Conservation (phyloP, 37 sponge, comb jelly and placozoan species). For the Trichoplax adhaerens region DNA sequence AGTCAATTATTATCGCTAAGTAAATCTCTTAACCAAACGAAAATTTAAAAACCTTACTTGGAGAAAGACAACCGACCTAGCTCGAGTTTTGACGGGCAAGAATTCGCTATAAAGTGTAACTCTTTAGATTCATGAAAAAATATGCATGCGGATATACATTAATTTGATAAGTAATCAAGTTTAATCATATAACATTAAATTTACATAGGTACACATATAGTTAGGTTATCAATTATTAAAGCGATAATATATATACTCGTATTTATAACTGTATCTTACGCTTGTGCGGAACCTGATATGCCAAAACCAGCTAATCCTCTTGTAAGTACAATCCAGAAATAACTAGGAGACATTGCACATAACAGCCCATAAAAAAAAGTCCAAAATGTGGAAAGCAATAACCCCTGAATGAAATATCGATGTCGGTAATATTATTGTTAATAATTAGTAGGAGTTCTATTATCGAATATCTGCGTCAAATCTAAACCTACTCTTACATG, state of each 20-base stretch:
- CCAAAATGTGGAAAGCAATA: slow-evolving; percentile 3
- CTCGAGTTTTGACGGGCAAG: slow-evolving; percentile 14
- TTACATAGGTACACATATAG: not conserved
- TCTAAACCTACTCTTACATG: no score
- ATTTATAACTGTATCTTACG: slow-evolving; percentile 1
- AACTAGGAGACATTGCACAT: slow-evolving; percentile 26
- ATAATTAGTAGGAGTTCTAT: no score
- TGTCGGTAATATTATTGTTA: no score
- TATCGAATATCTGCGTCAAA: no score
- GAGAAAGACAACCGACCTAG: not conserved
- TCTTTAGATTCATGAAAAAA: no score
- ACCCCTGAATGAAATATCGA: slow-evolving; percentile 2
- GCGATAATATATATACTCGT: no score
- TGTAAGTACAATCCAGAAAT: slow-evolving; percentile 15
- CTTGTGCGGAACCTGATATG: slow-evolving; percentile 9
- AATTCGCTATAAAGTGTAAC: not conserved
- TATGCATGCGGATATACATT: no score
- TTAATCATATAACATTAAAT: no score
- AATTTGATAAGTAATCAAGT: no score
- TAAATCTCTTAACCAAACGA: no score
- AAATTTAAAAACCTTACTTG: slow-evolving; percentile 2
- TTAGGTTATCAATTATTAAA: slow-evolving; percentile 1
- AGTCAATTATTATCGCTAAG: no score
- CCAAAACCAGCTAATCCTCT: slow-evolving; percentile 16
- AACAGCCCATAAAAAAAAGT: slow-evolving; percentile 12